These are phyloP conservation scores for Porites evermanni DNA, from an alignment of 92 coral and sea anemone genomes.

Conservation along the genomic window DNA sequence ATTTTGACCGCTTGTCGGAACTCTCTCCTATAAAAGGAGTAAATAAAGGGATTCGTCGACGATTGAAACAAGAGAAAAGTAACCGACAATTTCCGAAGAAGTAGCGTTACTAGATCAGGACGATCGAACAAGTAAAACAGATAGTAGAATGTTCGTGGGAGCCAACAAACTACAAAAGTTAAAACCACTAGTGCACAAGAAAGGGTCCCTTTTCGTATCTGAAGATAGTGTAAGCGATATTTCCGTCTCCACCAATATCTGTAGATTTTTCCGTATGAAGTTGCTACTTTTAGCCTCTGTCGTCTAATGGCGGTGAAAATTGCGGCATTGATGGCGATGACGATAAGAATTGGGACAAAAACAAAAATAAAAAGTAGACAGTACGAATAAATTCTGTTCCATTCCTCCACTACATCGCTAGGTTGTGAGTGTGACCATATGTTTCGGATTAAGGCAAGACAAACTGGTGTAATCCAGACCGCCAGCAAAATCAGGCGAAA, in stretches of 20 bases:
- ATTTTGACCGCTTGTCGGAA: slow-evolving; percentile 65
- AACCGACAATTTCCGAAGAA: slow-evolving; percentile 65
- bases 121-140: slow-evolving; percentile 42
- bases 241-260: slow-evolving; percentile 5
- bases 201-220: slow-evolving; percentile 56
- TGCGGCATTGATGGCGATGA: slow-evolving; percentile 43
- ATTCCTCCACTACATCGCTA: neutral
- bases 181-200: slow-evolving; percentile 61
- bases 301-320: slow-evolving; percentile 52
- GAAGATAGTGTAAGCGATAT: slow-evolving; percentile 1
- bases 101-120: slow-evolving; percentile 43
- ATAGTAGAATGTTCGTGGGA: slow-evolving; percentile 66
- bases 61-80: slow-evolving; percentile 73
- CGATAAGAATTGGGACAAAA: slow-evolving; percentile 54
- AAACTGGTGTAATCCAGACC: slow-evolving; percentile 61
- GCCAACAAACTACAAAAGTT: slow-evolving; percentile 67
- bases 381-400: slow-evolving; percentile 63
- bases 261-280: neutral
- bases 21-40: slow-evolving; percentile 76
- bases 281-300: slow-evolving; percentile 44
- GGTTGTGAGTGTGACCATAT: slow-evolving; percentile 60
- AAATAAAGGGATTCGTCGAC: slow-evolving; percentile 70
- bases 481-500: slow-evolving; percentile 38
- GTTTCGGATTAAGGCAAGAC: slow-evolving; percentile 45
- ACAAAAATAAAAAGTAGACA: slow-evolving; percentile 49